Evolutionary conservation across 2,113 vertebrate genomes (phyloP).

Genomic region (Tichodroma muraria): DNA sequence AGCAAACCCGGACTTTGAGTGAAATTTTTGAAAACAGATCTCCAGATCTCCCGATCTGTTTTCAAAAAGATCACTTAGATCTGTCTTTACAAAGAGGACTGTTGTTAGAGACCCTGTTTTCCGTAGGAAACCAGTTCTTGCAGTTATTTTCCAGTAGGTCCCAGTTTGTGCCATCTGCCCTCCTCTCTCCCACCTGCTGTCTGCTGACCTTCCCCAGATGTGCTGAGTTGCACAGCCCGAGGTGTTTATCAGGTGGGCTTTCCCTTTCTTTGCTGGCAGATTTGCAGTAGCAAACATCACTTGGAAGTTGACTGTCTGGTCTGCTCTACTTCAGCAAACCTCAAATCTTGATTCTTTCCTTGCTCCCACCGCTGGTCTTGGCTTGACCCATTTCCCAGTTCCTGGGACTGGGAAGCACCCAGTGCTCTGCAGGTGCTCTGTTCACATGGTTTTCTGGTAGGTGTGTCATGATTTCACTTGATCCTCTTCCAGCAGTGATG

Average conservation of each 20-base stretch:
- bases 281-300: neutral
- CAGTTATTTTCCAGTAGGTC: neutral
- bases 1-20: neutral
- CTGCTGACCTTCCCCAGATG: neutral
- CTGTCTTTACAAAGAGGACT: neutral
- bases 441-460: neutral
- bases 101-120: neutral
- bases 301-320: accelerated
- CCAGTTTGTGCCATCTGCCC: neutral
- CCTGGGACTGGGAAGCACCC: neutral
- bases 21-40: neutral
- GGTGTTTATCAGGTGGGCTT: neutral
- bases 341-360: neutral
- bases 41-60: neutral
- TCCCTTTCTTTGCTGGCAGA: neutral
- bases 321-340: neutral
- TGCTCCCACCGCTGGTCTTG: accelerated
- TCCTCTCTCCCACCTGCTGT: accelerated
- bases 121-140: neutral
- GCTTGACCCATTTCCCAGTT: too few relatives aligned
- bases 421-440: neutral
- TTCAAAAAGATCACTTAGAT: neutral
- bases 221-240: neutral
- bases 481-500: neutral
- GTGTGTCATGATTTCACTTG: neutral